phyloP scores from a whole-genome alignment of 2,888 invertebrate genomes.

The Thecophora atra region DNA sequence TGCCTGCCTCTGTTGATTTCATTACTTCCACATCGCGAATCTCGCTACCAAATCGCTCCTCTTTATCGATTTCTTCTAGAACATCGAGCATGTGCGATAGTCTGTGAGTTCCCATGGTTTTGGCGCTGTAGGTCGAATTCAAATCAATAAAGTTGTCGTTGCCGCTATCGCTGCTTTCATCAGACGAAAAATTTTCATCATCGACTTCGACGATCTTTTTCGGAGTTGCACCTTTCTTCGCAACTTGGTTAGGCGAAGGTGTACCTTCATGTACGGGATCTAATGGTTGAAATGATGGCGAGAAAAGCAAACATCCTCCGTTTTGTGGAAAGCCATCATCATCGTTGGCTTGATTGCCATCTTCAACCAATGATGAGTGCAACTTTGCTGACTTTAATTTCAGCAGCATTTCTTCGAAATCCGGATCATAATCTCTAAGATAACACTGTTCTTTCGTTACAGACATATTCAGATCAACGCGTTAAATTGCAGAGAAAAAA shows the following conservation, averaged over 20 bases:
- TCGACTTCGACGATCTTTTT: background rate
- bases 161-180: constrained; percentile 7
- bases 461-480: background rate
- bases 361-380: constrained; percentile 1
- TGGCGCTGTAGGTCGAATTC: constrained; percentile 27
- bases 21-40: background rate
- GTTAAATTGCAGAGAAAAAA: no score
- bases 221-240: background rate
- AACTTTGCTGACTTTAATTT: constrained; percentile 14
- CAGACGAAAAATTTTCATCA: background rate
- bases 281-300: background rate
- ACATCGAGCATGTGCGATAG: constrained; percentile 28
- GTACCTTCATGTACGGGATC: background rate
- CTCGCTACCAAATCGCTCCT: background rate
- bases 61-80: constrained; percentile 21
- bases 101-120: constrained; percentile 24
- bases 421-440: constrained; percentile 21
- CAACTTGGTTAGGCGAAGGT: background rate
- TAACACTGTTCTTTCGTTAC: background rate
- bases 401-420: constrained; percentile 19
- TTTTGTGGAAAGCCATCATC: background rate
- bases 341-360: background rate
- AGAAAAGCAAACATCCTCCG: background rate
- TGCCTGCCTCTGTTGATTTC: background rate
- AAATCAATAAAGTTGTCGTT: constrained; percentile 26